Base-by-base conservation (phyloP, 2,113 vertebrate genomes). In the Centropus bengalensis region DNA sequence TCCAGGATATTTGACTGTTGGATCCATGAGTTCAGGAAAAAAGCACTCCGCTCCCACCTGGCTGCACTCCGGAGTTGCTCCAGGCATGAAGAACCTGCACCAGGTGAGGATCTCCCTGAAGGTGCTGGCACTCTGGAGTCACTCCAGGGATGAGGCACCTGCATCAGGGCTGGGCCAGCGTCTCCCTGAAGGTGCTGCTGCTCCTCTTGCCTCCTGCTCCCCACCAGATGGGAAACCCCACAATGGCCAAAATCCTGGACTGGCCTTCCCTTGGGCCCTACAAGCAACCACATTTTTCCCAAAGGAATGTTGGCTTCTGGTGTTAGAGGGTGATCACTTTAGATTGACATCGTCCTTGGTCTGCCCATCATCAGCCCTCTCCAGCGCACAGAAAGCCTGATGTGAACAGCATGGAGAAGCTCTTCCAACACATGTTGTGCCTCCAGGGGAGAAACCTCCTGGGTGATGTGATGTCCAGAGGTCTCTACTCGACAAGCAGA, bases 301-400 rank as follows among this genome's bases (percentile, higher is more conserved):
- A 76, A 33, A 89, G 14, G 27, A 76, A 21, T 0, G 0, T 14
- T 26, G 32, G 54, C 20, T 36, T 71, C 49, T 3, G 19, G 19
- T 3, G 2, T 44, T 1, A 47, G 22, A 74, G 28, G 49, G 75
- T 7, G 22, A 59, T 26, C 62, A 71, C 40, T 70, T 74, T 63
- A 69, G 28, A 42, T 3, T 0, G 0, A 36, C 5, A 10, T 47
- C 45, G 55, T 2, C 1, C 56, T 66, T 33, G 26, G 8, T 64
- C 51, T 49, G 27, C 20, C 24, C 62, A 62, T 15, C 1, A 0
- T 3, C 18, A 17, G 26, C 3, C 1, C 63, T 20, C 40, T 24
- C 14, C 0, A 0, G 70, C 0, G 1, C 30, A 24, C 0, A 2
- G 38, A 14, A 54, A 26, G 36, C 36, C 45, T 0, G 0, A 10